Conservation (phyloP, 2,888 invertebrate genomes). For the Kuschelorhynchus macadamiae region DNA sequence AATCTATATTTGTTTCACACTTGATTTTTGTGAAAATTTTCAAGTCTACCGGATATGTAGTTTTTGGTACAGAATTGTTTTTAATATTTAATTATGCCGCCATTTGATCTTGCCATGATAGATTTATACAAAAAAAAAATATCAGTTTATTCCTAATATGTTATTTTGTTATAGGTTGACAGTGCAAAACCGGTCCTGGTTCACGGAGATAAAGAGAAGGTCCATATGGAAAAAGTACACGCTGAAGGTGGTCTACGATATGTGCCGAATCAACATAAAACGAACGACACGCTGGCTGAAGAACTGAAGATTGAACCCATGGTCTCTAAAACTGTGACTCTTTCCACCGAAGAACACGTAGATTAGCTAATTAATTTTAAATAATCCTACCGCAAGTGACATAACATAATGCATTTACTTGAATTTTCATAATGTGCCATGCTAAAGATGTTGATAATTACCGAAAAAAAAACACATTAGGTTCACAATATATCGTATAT, state of each 20-base stretch:
- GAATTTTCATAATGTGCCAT: background rate
- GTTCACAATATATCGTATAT: no score
- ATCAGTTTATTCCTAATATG: no score
- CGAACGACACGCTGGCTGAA: slow-evolving; percentile 52
- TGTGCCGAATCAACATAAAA: slow-evolving; percentile 57
- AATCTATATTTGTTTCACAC: no score
- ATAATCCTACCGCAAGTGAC: background rate
- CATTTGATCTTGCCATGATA: no score
- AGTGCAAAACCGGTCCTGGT: slow-evolving; percentile 79
- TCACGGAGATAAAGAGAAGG: slow-evolving; percentile 88
- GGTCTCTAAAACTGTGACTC: slow-evolving; percentile 32
- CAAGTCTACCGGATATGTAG: no score
- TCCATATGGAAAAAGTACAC: slow-evolving; percentile 78
- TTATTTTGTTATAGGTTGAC: slow-evolving; percentile 65
- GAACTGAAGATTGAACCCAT: slow-evolving; percentile 53
- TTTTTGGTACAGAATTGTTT: no score
- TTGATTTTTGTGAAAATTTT: no score
- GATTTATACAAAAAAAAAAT: no score
- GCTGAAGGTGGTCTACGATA: slow-evolving; percentile 77
- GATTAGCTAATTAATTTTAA: slow-evolving; percentile 6
- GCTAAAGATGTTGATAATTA: no score
- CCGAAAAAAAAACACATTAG: no score
- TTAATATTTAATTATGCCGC: no score
- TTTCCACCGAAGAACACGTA: slow-evolving; percentile 6
- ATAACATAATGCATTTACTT: background rate